Conservation (phyloP, 1,140 invertebrate species). For the Zaprionus lachaisei region DNA sequence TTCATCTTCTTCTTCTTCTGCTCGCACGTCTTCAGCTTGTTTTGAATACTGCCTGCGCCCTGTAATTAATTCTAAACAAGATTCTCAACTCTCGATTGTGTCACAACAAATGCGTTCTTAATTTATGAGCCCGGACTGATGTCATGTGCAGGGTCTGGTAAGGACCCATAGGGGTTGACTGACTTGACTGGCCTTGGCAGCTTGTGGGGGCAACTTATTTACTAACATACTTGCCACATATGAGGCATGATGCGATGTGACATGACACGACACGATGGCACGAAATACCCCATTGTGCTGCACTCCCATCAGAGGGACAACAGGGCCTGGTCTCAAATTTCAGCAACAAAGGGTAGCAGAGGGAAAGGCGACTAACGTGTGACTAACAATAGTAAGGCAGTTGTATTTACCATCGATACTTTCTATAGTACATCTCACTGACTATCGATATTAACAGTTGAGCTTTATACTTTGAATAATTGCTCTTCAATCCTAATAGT, state of each 20-base stretch:
- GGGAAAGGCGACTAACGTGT: background rate
- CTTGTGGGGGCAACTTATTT: constrained; percentile 29
- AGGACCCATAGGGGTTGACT: constrained; percentile 16
- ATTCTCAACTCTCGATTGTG: constrained; percentile 69
- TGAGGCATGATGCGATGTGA: constrained; percentile 25
- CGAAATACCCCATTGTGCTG: constrained; percentile 26
- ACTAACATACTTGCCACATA: constrained; percentile 8
- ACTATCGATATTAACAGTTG: background rate
- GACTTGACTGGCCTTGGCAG: constrained; percentile 29
- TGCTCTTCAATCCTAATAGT: too few relatives aligned
- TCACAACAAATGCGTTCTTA: constrained; percentile 65
- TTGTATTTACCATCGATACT: background rate
- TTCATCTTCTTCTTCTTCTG: too few relatives aligned
- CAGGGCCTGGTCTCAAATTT: constrained; percentile 23
- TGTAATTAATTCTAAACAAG: constrained; percentile 64
- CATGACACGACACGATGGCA: constrained; percentile 21
- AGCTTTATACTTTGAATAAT: too few relatives aligned
- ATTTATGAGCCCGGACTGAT: constrained; percentile 47
- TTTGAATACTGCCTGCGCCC: constrained; percentile 1
- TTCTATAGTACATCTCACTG: too few relatives aligned
- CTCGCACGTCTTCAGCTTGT: background rate
- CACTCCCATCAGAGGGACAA: background rate
- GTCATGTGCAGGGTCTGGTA: constrained; percentile 32
- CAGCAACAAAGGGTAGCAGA: background rate
- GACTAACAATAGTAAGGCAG: background rate